Base-by-base conservation (phyloP, 1,140 invertebrate species). In the Ceratina japonica region DNA sequence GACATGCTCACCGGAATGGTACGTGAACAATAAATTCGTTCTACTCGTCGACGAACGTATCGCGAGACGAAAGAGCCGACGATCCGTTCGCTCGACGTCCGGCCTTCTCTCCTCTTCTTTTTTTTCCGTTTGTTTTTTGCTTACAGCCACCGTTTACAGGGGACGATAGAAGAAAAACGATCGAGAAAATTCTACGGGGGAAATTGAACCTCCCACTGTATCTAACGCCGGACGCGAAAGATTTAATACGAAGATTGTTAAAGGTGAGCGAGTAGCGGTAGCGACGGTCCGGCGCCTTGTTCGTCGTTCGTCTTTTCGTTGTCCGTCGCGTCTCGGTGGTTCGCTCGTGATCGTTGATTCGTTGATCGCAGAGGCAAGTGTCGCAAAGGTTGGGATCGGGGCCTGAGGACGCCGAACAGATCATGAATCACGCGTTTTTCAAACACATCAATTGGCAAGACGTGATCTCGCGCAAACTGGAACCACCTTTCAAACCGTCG, bases 1-100 rank as follows among this genome's bases (percentile, higher is more conserved):
- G 99, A 99, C 89, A 99, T 99, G 99, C 94, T 99, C 44, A 99
- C 98, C 86, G 98, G 98, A 87, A 96, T 97, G 91, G 97, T 98
- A 94, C 94, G 94, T 51, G 44, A 65, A 70, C 31, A 70, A 62
- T 13, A 15, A 65, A 24, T 54, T 22, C 27, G 13, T 58, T 54
- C 37, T 75, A 37, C 22, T n/a, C 20, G 22, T 10, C n/a, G 4
- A 58, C 12, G 13, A 31, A 62, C 27, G 0, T 31, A 52, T 16
- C 20, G 18, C 8, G 8, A 54, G 31, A 76, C 0, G n/a, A 49
- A 56, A 44, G 37, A 7, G 37, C 37, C 37, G n/a, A n/a, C n/a
- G n/a, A n/a, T n/a, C n/a, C n/a, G 37, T 44, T 44, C 37, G 37
- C 10, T 44, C 37, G 37, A 44, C 10, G 10, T 44, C 37, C 10